These are phyloP conservation scores for Sciurus niger DNA, from an alignment of 2,113 vertebrate genomes.

Conservation along the genomic window DNA sequence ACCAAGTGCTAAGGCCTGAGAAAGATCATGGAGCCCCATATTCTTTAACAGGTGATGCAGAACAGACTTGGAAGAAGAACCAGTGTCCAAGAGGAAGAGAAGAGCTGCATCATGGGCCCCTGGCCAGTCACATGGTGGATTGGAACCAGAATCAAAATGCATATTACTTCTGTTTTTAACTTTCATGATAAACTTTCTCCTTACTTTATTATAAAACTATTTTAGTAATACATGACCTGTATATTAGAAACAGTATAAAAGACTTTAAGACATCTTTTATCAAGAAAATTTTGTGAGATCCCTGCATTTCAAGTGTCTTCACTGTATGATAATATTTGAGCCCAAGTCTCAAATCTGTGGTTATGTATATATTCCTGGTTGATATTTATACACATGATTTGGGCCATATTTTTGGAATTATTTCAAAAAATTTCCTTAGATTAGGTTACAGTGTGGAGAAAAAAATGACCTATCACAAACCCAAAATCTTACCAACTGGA, in stretches of 20 bases:
- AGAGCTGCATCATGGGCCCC: neutral
- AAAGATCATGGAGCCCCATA: neutral
- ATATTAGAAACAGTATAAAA: neutral
- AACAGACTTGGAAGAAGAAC: neutral
- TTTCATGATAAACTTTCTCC: neutral
- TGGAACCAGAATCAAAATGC: neutral
- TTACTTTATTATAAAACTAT: neutral
- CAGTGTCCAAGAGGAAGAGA: neutral
- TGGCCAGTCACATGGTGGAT: too few species aligned
- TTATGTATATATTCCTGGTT: neutral
- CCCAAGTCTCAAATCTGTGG: neutral
- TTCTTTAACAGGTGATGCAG: neutral
- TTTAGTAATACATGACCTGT: neutral
- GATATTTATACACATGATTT: too few species aligned
- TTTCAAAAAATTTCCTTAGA: too few species aligned
- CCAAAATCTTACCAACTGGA: neutral
- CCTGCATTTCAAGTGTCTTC: neutral
- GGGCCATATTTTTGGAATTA: too few species aligned
- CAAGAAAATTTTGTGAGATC: constrained; percentile 11
- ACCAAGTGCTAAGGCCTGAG: neutral
- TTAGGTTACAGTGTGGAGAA: too few species aligned
- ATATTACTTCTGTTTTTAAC: neutral
- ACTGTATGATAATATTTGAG: neutral
- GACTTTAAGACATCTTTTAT: neutral
- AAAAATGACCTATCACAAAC: neutral